These are phyloP conservation scores for Doryteuthis pealeii DNA, from an alignment of 1,140 invertebrate genomes.

Conservation along the genomic window DNA sequence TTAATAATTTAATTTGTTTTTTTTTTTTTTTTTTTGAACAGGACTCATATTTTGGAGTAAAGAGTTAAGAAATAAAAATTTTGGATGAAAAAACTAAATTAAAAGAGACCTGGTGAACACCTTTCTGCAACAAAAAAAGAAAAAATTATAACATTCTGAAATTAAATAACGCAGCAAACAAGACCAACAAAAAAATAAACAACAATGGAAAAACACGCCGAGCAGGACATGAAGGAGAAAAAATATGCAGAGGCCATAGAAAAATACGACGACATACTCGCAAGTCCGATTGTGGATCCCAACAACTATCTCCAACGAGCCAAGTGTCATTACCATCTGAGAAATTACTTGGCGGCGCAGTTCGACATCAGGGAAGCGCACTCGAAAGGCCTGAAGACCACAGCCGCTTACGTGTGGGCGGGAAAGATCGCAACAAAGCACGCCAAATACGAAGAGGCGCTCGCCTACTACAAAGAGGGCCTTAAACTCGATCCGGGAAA, in stretches of 20 bases:
- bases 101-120: neutral
- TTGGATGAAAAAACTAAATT: neutral
- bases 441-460: constrained; percentile 31
- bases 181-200: neutral
- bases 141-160: neutral
- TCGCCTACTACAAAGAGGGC: constrained; percentile 32
- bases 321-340: neutral
- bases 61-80: neutral
- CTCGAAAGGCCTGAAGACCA: neutral
- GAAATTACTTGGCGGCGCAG: neutral
- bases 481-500: constrained; percentile 37
- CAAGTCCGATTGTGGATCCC: neutral
- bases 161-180: neutral
- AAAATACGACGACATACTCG: neutral
- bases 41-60: neutral
- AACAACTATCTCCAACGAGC: neutral
- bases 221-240: neutral
- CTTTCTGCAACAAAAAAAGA: too few relatives aligned
- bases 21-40: neutral
- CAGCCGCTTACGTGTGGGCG: neutral
- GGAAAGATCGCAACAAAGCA: constrained; percentile 25
- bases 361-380: neutral
- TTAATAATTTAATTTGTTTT: too few relatives aligned
- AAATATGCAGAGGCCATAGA: neutral
- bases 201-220: neutral